These are phyloP conservation scores for Notothenia rossii DNA, from an alignment of 2,113 vertebrate species.

Conservation along the genomic window DNA sequence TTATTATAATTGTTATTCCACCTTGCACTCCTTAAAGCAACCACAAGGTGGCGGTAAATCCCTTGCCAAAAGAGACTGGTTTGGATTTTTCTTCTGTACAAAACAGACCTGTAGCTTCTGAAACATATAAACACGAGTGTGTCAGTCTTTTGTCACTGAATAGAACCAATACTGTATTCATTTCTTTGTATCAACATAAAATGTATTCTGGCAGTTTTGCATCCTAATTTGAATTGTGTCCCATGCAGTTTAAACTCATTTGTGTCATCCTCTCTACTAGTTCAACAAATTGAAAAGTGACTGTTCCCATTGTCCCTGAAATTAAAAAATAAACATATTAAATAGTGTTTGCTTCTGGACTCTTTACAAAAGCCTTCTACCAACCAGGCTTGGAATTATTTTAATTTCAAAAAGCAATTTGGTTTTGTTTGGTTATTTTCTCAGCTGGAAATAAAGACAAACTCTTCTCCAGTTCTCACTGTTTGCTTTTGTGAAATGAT, in stretches of 20 bases:
- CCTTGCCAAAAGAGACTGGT: neutral
- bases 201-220: neutral
- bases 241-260: neutral
- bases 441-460: neutral
- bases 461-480: neutral
- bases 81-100: neutral
- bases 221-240: neutral
- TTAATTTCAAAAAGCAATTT: neutral
- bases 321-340: neutral
- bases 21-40: neutral
- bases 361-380: neutral
- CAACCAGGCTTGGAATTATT: neutral
- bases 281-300: neutral
- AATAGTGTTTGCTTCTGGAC: neutral
- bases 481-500: neutral
- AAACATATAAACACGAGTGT: neutral
- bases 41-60: slow-evolving; percentile 76
- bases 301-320: neutral
- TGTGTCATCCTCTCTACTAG: neutral
- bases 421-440: neutral
- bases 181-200: neutral
- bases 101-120: neutral
- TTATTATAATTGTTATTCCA: neutral
- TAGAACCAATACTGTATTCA: neutral
- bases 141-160: neutral